Base-by-base conservation (phyloP, 1,140 invertebrate genomes). In the Caerostris darwini region DNA sequence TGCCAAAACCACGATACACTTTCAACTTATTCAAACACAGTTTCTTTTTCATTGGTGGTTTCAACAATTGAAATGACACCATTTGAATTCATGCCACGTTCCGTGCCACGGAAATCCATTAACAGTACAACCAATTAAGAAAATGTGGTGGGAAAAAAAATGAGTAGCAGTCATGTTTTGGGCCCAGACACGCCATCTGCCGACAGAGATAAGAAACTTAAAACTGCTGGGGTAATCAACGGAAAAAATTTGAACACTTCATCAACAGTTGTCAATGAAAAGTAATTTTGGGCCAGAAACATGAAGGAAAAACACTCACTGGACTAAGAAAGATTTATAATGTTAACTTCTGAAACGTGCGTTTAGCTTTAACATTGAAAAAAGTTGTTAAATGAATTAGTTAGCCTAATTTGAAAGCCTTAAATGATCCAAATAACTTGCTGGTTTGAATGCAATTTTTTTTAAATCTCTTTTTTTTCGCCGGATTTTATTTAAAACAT, bases 231-330 rank as follows among this genome's bases (percentile, higher is more conserved):
- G 34, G 34, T 10, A 87, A 50, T n/a, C n/a, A 8, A 61, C 10
- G 34, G 8, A 10, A 50, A 50, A 77, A 50, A 77, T 10, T 12
- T 77, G 71, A 64, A 71, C 87, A 89, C 87, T 89, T 89, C 87
- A 64, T 89, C 61, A 89, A 89, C 87, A 54, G 61, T 89, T 89
- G 87, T 89, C 64, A 89, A 69, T 69, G 64, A 71, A 89, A 89
- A 89, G 53, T 89, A 69, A 89, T 89, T 69, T 89, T 86, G 6
- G 14, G 56, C 82, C 82, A 54, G 82, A 83, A 83, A 34, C 19
- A 1, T 14, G 71, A 50, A 77, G 34, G 50, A 34, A 34, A 34
- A 3, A 77, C 14, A 67, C 34, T 67, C 71, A 50, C 34, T 12
- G 34, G 69, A 77, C 5, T 67, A 14, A 19, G 34, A 77, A 7